Evolutionary conservation across 2,888 invertebrate species (phyloP).

Genomic region (Sceliomorpha sp.): DNA sequence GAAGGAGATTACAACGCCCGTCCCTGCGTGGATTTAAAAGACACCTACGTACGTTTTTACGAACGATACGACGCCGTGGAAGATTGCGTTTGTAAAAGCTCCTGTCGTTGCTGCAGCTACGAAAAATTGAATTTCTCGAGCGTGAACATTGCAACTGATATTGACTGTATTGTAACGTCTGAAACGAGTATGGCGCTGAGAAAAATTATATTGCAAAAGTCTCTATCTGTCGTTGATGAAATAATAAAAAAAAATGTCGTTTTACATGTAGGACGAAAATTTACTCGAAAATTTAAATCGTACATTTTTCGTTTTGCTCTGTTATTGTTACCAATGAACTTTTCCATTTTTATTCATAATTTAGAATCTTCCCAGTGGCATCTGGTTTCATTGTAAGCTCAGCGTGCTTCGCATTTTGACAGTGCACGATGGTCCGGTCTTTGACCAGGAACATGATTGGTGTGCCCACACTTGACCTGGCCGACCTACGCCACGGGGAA

Average conservation of each 20-base stretch:
- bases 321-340: too few species aligned
- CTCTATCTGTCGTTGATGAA: too few species aligned
- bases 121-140: conserved; percentile 7
- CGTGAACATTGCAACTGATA: conserved; percentile 8
- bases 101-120: background rate
- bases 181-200: background rate
- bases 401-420: conserved; percentile 70
- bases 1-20: conserved; percentile 13
- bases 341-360: conserved; percentile 13
- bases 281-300: too few species aligned
- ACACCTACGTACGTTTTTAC: background rate
- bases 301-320: too few species aligned
- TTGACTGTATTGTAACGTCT: background rate
- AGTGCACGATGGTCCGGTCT: conserved; percentile 63
- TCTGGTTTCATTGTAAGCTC: conserved; percentile 59
- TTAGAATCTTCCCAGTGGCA: conserved; percentile 35
- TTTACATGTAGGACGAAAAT: too few species aligned
- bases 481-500: conserved; percentile 65
- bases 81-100: conserved; percentile 11
- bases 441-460: conserved; percentile 70
- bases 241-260: too few species aligned
- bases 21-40: conserved; percentile 9
- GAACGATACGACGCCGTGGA: background rate
- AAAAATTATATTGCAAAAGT: too few species aligned
- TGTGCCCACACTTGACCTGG: conserved; percentile 77